Base-by-base conservation (phyloP, 2,797 vertebrate genomes). In the Acanthurus lineatus region DNA sequence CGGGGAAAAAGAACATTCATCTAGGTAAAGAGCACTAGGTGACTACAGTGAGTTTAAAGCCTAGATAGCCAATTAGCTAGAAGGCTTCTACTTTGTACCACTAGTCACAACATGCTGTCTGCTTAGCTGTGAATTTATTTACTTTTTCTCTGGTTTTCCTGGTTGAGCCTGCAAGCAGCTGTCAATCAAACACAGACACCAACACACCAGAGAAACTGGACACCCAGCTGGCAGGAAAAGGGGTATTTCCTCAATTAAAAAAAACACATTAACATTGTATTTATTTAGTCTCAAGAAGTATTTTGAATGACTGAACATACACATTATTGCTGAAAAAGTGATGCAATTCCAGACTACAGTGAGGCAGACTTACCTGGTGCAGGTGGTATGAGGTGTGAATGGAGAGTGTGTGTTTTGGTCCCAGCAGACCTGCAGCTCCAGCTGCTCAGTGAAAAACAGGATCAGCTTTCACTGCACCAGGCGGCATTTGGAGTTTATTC, bases 301-400 rank as follows among this genome's bases (percentile, higher is more conserved):
- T 14, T 5, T 45, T 45, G 44, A 45, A 14, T 16, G 11, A 45
- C 44, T 45, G 44, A 45, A 14, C 2, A 12, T 16, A 32, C 22
- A 44, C 17, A 17, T 63, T 7, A 12, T 22, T 15, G 16, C 32
- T 20, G 19, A 60, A 54, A 1, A 35, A 22, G 12, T 45, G 25
- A 22, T 53, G 48, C 14, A 45, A 19, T 25, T 3, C 9, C 38
- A 62, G n/a, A 62, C 32, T 32, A 15, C 35, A 51, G 17, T 35
- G 14, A 35, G 10, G 48, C 16, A 47, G 54, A 22, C 8, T 40
- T 40, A 40, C 40, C 40, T 40, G 10, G 40, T 40, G 40, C 40
- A 40, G 40, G 10, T 10, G 81, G 85, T 84, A 85, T 73, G 69
- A 85, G 83, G 78, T 83, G 79, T 79, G 81, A 82, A 86, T 85